Percentiles rank a stretch among this genome's conserved stretches.
Conservation (phyloP, 2,113 vertebrate species). For the Hypocryptadius cinnamomeus region DNA sequence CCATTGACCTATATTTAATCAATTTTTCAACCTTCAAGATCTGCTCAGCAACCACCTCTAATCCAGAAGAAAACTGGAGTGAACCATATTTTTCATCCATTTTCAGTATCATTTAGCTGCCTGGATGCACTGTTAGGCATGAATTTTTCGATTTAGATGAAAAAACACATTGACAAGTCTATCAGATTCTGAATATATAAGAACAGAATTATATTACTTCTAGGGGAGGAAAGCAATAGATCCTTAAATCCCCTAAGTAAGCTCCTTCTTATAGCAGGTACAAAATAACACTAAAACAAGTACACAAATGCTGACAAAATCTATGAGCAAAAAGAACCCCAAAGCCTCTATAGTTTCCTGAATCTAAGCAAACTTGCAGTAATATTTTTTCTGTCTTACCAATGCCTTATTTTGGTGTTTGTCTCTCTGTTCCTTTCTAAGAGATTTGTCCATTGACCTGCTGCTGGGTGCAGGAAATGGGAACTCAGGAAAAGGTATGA, state of each 20-base stretch:
- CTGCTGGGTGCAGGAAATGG: neutral
- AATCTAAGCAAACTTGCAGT: neutral
- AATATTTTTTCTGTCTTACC: neutral
- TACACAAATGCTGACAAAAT: neutral
- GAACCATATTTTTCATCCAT: neutral
- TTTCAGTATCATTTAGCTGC: neutral
- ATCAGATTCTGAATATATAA: neutral
- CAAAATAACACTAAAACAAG: neutral
- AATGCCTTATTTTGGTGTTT: neutral
- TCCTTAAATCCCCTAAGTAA: neutral
- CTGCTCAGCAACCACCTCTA: neutral
- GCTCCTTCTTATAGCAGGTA: neutral
- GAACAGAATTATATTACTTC: neutral
- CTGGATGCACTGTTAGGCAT: neutral
- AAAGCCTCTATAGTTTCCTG: neutral
- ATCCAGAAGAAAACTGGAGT: neutral
- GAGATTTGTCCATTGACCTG: neutral
- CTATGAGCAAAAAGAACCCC: neutral
- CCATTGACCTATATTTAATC: neutral
- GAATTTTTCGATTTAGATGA: neutral
- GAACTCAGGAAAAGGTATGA: neutral
- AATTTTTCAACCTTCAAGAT: neutral
- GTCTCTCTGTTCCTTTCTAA: neutral
- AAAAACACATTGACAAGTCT: neutral
- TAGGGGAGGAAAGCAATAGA: neutral